These are phyloP conservation scores for Elachura formosa DNA, from an alignment of 2,113 vertebrate genomes.

Conservation along the genomic window DNA sequence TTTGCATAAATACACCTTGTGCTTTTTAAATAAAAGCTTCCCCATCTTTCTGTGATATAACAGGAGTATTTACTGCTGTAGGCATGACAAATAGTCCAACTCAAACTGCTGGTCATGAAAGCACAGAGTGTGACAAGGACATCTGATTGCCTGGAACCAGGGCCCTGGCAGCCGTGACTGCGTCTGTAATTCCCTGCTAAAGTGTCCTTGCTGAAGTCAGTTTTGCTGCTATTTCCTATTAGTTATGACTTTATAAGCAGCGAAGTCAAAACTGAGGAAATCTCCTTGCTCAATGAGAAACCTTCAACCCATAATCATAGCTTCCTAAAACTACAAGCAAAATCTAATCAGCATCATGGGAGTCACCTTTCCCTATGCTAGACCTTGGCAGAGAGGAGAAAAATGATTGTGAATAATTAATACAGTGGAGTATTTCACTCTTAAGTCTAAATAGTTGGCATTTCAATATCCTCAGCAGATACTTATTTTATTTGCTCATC, in stretches of 20 bases:
- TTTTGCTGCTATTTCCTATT: neutral
- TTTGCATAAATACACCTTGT: neutral
- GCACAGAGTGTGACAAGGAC: neutral
- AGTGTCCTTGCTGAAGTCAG: neutral
- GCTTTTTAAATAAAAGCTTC: neutral
- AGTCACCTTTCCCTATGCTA: neutral
- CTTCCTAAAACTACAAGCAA: neutral
- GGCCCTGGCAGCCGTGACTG: neutral
- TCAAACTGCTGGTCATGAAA: neutral
- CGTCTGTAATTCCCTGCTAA: neutral
- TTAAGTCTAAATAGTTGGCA: neutral
- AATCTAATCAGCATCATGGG: neutral
- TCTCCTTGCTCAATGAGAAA: neutral
- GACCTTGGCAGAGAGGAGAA: neutral
- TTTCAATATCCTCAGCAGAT: neutral
- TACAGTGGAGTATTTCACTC: neutral
- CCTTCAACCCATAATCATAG: neutral
- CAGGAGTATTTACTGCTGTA: neutral
- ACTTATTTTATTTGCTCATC: neutral
- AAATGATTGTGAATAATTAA: neutral
- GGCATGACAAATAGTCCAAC: neutral
- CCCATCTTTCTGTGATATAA: neutral
- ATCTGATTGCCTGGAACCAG: neutral
- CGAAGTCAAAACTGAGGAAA: neutral
- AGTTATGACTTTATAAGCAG: neutral